Evolutionary conservation across 2,888 invertebrate genomes (phyloP).

Genomic region (Apamea monoglypha): DNA sequence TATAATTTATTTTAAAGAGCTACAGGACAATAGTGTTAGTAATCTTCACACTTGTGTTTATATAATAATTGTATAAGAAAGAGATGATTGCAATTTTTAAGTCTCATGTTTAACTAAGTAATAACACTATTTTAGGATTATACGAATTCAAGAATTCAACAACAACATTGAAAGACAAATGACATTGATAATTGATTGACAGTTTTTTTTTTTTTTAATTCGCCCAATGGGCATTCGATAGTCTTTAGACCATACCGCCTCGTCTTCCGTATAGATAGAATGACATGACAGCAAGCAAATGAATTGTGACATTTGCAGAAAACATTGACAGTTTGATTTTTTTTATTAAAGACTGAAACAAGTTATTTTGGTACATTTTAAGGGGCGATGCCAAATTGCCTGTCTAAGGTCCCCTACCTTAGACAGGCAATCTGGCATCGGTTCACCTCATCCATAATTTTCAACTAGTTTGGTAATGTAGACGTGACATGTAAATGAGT

Average conservation of each 20-base stretch:
- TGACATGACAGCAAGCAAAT: too few relatives aligned
- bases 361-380: neutral
- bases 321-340: neutral
- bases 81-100: constrained; percentile 3
- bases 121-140: neutral
- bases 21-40: neutral
- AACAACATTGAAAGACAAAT: constrained; percentile 6
- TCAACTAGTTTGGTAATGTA: neutral
- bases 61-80: constrained; percentile 9
- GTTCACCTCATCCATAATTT: neutral
- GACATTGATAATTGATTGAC: neutral
- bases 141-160: constrained; percentile 13
- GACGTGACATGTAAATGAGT: neutral
- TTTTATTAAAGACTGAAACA: neutral
- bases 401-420: too few relatives aligned
- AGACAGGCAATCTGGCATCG: neutral
- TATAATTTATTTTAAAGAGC: neutral
- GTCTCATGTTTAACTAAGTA: constrained; percentile 1
- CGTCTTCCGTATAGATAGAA: too few relatives aligned
- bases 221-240: too few relatives aligned
- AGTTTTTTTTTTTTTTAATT: too few relatives aligned
- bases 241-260: too few relatives aligned
- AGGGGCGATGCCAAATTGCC: too few relatives aligned
- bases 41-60: neutral
- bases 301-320: constrained; percentile 1